A percentile compares a stretch with the other conserved stretches of the same genome.
phyloP scores from a whole-genome alignment of 2,888 invertebrate genomes.

The Hydraecia micacea region DNA sequence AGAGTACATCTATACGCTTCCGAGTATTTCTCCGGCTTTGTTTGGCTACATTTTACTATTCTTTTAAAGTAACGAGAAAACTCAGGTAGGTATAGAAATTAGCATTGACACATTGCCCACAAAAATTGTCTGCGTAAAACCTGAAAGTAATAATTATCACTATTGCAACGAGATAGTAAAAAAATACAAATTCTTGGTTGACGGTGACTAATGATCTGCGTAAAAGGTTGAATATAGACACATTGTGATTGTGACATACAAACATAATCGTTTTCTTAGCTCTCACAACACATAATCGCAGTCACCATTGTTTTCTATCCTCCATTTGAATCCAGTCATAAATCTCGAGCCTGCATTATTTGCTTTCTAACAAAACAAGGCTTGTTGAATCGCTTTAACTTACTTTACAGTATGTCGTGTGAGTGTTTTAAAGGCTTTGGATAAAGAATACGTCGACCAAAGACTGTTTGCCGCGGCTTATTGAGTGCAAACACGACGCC shows the following conservation, averaged over 20 bases:
- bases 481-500: constrained; percentile 80
- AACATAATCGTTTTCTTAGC: constrained; percentile 35
- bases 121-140: constrained; percentile 7
- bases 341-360: constrained; percentile 31
- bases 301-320: constrained; percentile 46
- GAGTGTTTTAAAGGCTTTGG: constrained; percentile 63
- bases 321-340: constrained; percentile 34
- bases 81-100: constrained; percentile 17
- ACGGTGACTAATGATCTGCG: constrained; percentile 50
- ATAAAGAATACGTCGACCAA: constrained; percentile 71
- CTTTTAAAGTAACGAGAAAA: constrained; percentile 8
- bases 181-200: constrained; percentile 34
- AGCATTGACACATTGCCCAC: background rate
- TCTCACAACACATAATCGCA: constrained; percentile 24
- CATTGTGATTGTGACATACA: constrained; percentile 24
- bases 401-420: constrained; percentile 59
- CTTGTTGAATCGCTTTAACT: constrained; percentile 54
- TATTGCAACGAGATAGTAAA: constrained; percentile 14
- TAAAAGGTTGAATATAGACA: constrained; percentile 23
- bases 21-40: constrained; percentile 61
- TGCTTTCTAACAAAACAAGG: constrained; percentile 50
- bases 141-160: constrained; percentile 2
- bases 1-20: constrained; percentile 64
- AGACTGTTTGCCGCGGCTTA: constrained; percentile 80
- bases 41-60: constrained; percentile 40